Evolutionary conservation across 2,113 vertebrate species (phyloP).

Genomic region (Pygoscelis antarcticus): DNA sequence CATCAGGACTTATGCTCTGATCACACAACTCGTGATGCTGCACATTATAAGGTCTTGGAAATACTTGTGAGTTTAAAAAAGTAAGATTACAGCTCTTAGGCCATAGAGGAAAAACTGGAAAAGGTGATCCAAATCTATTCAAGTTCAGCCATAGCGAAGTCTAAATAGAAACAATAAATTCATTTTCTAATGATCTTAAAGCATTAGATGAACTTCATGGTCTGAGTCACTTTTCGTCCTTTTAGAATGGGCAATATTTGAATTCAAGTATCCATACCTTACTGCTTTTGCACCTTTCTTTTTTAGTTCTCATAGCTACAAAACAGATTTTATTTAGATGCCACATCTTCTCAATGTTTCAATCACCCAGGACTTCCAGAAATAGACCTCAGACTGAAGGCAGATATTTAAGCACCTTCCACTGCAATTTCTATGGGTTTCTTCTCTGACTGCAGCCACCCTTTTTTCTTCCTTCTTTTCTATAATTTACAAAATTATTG

Average conservation of each 20-base stretch:
- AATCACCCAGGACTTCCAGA: neutral
- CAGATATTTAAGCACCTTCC: neutral
- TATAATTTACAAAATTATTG: neutral
- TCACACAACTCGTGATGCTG: neutral
- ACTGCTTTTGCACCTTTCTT: neutral
- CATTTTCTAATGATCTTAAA: neutral
- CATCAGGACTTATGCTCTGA: neutral
- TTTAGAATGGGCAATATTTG: neutral
- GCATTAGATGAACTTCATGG: neutral
- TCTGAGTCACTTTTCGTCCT: neutral
- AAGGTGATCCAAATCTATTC: neutral
- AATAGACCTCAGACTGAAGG: neutral
- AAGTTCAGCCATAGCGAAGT: neutral
- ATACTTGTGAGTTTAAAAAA: neutral
- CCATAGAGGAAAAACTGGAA: neutral
- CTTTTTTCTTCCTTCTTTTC: neutral
- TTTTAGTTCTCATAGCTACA: neutral
- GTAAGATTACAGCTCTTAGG: neutral
- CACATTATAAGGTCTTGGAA: neutral
- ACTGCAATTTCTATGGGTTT: neutral
- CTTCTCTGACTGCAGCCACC: neutral
- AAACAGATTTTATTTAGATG: neutral
- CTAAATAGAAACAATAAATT: neutral
- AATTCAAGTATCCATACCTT: too few relatives aligned
- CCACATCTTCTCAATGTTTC: neutral